A percentile compares a stretch with the other conserved stretches of the same genome.
Conservation (phyloP, 2,797 vertebrate genomes). For the Enteromius viviparus region DNA sequence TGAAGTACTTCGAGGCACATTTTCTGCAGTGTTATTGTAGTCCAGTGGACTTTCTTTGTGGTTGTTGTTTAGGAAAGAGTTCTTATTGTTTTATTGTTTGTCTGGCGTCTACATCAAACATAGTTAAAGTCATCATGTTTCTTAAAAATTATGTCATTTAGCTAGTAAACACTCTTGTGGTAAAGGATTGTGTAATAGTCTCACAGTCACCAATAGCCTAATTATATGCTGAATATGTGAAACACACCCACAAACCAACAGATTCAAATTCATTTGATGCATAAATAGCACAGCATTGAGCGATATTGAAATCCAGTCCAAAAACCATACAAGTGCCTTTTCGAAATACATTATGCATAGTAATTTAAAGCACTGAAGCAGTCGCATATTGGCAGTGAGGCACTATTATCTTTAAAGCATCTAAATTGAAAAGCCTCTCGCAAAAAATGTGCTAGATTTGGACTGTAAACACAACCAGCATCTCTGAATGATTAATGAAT, state of each 20-base stretch:
- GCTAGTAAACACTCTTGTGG: background rate
- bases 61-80: background rate
- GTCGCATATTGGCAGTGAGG: conserved; percentile 7
- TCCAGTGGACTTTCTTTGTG: background rate
- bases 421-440: conserved; percentile 21
- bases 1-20: background rate
- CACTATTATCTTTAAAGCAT: conserved; percentile 30
- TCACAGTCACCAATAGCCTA: background rate
- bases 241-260: background rate
- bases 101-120: background rate
- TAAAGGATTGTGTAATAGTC: conserved; percentile 10
- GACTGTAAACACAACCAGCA: conserved; percentile 39
- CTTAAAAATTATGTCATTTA: background rate
- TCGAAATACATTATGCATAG: conserved; percentile 19
- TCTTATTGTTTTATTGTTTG: background rate
- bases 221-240: conserved; percentile 1
- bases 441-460: conserved; percentile 32
- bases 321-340: background rate
- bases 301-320: conserved; percentile 6
- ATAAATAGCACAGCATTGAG: background rate
- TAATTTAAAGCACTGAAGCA: conserved; percentile 14
- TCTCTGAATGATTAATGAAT: conserved; percentile 54
- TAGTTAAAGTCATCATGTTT: conserved; percentile 13
- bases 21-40: conserved; percentile 6
- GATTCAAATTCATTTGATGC: conserved; percentile 2